phyloP scores from a whole-genome alignment of 2,113 vertebrate species.

The Vimba vimba region DNA sequence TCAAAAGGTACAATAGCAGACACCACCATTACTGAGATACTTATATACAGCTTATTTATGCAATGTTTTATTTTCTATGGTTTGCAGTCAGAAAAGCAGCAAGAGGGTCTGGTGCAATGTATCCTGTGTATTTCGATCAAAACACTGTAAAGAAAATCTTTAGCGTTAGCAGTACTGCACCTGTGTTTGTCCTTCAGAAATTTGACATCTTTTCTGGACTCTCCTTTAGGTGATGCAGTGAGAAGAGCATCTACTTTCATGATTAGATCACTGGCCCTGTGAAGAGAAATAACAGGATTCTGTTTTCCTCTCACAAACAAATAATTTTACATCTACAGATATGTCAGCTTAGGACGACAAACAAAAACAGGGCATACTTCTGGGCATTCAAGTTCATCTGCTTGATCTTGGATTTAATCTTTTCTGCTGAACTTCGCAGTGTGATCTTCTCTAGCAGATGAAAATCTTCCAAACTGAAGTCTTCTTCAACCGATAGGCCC shows the following conservation, averaged over 20 bases:
- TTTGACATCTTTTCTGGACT: conserved; percentile 77
- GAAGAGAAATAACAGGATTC: conserved; percentile 35
- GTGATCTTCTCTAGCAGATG: conserved; percentile 89
- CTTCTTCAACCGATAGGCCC: conserved; percentile 80
- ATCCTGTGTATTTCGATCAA: background rate
- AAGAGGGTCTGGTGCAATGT: background rate
- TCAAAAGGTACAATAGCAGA: background rate
- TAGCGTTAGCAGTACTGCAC: conserved; percentile 67
- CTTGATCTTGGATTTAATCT: conserved; percentile 87
- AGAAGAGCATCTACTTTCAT: conserved; percentile 93
- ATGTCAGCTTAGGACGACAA: background rate
- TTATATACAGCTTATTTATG: background rate
- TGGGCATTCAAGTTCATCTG: conserved; percentile 79
- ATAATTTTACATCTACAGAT: background rate
- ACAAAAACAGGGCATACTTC: conserved; percentile 69
- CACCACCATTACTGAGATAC: background rate
- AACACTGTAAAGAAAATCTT: background rate
- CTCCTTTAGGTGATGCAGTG: conserved; percentile 81
- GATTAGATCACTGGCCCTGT: conserved; percentile 86
- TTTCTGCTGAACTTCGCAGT: conserved; percentile 80
- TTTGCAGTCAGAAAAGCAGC: background rate
- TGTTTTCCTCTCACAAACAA: conserved; percentile 42
- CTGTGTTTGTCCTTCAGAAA: conserved; percentile 86
- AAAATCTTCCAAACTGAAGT: conserved; percentile 88
- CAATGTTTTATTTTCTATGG: conserved; percentile 8